These are phyloP conservation scores for Schizaphis graminum DNA, from an alignment of 2,888 invertebrate species.

Conservation along the genomic window DNA sequence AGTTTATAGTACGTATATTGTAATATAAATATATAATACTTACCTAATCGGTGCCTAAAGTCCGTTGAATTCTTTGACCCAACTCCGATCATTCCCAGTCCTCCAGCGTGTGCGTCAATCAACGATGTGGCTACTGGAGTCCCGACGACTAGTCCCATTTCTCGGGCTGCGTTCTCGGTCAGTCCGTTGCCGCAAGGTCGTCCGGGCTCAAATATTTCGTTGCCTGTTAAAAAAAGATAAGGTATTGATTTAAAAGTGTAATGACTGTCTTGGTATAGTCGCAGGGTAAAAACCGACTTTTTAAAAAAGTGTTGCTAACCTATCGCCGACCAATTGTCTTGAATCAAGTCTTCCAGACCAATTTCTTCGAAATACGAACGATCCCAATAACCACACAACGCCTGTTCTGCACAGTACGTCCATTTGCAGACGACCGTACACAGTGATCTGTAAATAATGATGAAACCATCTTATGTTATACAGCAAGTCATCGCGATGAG, in stretches of 20 bases:
- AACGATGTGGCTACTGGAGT: slow-evolving; percentile 90
- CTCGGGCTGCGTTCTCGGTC: slow-evolving; percentile 76
- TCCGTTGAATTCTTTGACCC: slow-evolving; percentile 15
- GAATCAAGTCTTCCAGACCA: slow-evolving; percentile 81
- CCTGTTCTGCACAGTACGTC: slow-evolving; percentile 81
- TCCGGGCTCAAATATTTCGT: slow-evolving; percentile 79
- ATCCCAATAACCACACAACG: slow-evolving; percentile 81
- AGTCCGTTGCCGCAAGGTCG: slow-evolving; percentile 79
- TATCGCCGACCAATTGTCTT: slow-evolving; percentile 79
- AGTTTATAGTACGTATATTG: slow-evolving; percentile 68
- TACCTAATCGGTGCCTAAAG: slow-evolving; percentile 40
- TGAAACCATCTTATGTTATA: neutral
- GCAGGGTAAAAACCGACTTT: neutral
- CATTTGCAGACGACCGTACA: slow-evolving; percentile 96
- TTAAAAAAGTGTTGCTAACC: slow-evolving; percentile 71
- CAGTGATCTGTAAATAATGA: slow-evolving; percentile 77
- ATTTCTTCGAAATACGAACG: slow-evolving; percentile 79
- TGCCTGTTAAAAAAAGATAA: slow-evolving; percentile 70
- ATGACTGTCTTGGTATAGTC: neutral
- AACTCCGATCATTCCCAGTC: slow-evolving; percentile 84
- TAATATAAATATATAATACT: too few relatives aligned
- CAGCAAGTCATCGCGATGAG: neutral
- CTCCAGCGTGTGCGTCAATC: slow-evolving; percentile 97
- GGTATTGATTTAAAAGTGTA: neutral
- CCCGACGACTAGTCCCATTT: slow-evolving; percentile 79